Evolutionary conservation across 2,888 invertebrate species (phyloP).

Genomic region (Drosophila kuntzei): DNA sequence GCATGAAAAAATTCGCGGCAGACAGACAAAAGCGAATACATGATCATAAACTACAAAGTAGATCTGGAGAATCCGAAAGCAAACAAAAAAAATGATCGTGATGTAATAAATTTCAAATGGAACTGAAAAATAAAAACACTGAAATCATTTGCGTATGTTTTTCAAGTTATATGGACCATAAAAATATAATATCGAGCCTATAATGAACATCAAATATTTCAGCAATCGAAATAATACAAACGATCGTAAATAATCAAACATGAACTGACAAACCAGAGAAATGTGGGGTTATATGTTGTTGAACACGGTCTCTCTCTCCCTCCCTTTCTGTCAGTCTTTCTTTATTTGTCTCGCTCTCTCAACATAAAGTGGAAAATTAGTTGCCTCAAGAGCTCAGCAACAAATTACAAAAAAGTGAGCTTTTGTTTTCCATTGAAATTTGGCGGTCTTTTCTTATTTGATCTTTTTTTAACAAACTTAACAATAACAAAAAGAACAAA

Average conservation of each 20-base stretch:
- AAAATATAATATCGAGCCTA: constrained; percentile 40
- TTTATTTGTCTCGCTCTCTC: constrained; percentile 13
- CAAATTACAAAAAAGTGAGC: constrained; percentile 71
- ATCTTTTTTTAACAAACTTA: constrained; percentile 74
- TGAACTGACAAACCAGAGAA: constrained; percentile 68
- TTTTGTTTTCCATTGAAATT: constrained; percentile 82
- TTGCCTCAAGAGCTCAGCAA: constrained; percentile 46
- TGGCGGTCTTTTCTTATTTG: constrained; percentile 78
- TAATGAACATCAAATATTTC: constrained; percentile 56
- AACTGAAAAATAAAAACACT: constrained; percentile 46
- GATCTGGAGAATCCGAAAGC: constrained; percentile 60
- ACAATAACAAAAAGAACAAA: constrained; percentile 29
- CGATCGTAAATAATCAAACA: constrained; percentile 72
- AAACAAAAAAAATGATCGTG: constrained; percentile 61
- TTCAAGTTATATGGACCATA: constrained; percentile 42
- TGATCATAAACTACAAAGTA: constrained; percentile 65
- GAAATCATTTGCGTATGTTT: constrained; percentile 29
- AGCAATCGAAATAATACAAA: constrained; percentile 36
- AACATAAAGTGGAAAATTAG: constrained; percentile 76
- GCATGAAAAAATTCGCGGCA: constrained; percentile 61
- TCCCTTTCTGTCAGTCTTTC: constrained; percentile 8
- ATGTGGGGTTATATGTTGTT: constrained; percentile 27
- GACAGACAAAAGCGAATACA: constrained; percentile 45
- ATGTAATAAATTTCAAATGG: constrained; percentile 73
- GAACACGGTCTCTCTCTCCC: constrained; percentile 36